Evolutionary conservation across 2,797 vertebrate species (phyloP).

Genomic region (Epinephelus awoara): DNA sequence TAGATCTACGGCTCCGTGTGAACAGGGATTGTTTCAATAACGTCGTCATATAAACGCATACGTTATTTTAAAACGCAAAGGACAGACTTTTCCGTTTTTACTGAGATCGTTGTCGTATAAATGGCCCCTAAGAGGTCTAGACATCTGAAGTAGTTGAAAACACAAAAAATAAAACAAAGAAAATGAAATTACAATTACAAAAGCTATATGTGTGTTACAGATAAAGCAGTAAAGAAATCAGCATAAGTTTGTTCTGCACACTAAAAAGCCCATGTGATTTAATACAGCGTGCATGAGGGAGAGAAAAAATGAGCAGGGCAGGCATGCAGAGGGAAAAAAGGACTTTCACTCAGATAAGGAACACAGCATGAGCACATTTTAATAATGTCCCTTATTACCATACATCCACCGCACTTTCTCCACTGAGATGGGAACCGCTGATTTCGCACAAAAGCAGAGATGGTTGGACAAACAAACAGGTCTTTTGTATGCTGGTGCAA

Average conservation of each 20-base stretch:
- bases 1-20: too few species aligned
- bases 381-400: constrained; percentile 46
- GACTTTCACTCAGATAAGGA: constrained; percentile 21
- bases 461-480: neutral
- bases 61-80: too few species aligned
- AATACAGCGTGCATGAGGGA: neutral
- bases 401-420: constrained; percentile 13
- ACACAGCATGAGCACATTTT: constrained; percentile 28
- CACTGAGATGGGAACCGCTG: neutral
- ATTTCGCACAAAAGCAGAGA: constrained; percentile 21
- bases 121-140: too few species aligned
- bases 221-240: neutral
- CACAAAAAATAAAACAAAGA: too few species aligned
- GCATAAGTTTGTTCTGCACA: neutral
- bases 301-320: neutral
- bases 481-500: constrained; percentile 5
- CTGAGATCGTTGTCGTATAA: too few species aligned
- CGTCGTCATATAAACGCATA: too few species aligned
- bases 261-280: neutral
- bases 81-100: too few species aligned
- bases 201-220: too few species aligned
- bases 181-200: too few species aligned
- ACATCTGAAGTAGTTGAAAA: too few species aligned
- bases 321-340: constrained; percentile 3
- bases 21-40: too few species aligned